phyloP scores from a whole-genome alignment of 2,888 invertebrate species.

The Erannis defoliaria region DNA sequence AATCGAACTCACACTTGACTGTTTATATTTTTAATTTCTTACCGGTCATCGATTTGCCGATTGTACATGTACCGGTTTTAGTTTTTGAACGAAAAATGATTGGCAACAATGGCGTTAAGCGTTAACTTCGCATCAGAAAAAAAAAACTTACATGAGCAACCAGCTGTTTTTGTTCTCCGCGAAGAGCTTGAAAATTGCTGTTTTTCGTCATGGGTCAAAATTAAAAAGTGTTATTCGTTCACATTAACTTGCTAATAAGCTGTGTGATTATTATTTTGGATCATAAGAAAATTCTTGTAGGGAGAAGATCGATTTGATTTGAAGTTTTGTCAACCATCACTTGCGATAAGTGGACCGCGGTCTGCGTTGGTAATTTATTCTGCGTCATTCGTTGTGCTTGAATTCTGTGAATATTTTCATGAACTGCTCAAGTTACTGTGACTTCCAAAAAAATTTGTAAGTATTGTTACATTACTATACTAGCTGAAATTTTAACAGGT shows the following conservation, averaged over 20 bases:
- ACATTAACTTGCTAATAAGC: constrained; percentile 67
- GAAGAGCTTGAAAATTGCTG: constrained; percentile 70
- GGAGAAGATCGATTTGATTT: constrained; percentile 73
- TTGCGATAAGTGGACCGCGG: constrained; percentile 67
- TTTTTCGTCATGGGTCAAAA: constrained; percentile 80
- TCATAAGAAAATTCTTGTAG: constrained; percentile 63
- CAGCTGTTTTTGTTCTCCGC: constrained; percentile 82
- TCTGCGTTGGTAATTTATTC: constrained; percentile 70
- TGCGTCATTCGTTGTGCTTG: constrained; percentile 71
- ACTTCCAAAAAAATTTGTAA: constrained; percentile 50
- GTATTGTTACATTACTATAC: constrained; percentile 48
- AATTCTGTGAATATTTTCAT: constrained; percentile 39
- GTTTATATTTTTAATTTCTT: constrained; percentile 9
- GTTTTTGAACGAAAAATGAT: constrained; percentile 37
- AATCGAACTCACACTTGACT: too few species aligned
- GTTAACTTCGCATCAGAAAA: constrained; percentile 43
- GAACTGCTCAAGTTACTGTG: constrained; percentile 4
- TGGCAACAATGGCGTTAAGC: constrained; percentile 20
- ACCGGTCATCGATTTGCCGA: constrained; percentile 45
- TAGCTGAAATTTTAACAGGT: too few species aligned
- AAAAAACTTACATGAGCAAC: constrained; percentile 70
- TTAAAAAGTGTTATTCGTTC: constrained; percentile 76
- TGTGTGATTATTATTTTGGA: constrained; percentile 61
- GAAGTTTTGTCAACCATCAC: constrained; percentile 73
- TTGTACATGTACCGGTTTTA: constrained; percentile 17